These are phyloP conservation scores for Fulmarus glacialis DNA, from an alignment of 2,113 vertebrate genomes.

Conservation along the genomic window DNA sequence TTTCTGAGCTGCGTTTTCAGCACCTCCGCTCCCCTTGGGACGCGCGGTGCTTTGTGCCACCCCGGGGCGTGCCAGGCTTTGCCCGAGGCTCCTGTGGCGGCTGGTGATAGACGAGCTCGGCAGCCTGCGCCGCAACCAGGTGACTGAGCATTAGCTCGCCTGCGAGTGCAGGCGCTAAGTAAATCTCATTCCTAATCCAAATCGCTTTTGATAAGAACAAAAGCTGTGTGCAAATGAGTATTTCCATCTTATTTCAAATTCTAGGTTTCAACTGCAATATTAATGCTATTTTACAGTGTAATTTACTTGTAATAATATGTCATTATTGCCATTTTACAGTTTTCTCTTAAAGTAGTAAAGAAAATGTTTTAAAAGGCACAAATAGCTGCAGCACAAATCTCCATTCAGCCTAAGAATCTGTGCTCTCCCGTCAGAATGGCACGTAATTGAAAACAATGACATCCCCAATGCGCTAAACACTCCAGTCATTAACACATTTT, in stretches of 20 bases:
- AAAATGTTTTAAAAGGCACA: conserved; percentile 79
- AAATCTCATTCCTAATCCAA: conserved; percentile 63
- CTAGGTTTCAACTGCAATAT: conserved; percentile 82
- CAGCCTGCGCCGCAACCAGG: not conserved
- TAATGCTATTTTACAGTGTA: conserved; percentile 80
- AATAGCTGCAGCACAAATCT: conserved; percentile 71
- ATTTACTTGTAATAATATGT: conserved; percentile 85
- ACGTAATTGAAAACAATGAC: conserved; percentile 77
- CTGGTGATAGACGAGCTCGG: not conserved
- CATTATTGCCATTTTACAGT: conserved; percentile 83
- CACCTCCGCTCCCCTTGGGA: fast-evolving
- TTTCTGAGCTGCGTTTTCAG: not conserved
- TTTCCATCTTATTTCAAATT: conserved; percentile 83
- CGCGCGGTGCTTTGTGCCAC: fast-evolving
- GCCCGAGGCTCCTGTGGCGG: not conserved
- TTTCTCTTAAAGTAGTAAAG: conserved; percentile 82
- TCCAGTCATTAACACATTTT: conserved; percentile 73
- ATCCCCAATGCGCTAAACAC: conserved; percentile 68
- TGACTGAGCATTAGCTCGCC: not conserved
- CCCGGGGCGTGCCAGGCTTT: fast-evolving
- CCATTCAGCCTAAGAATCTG: conserved; percentile 73
- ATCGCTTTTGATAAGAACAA: conserved; percentile 77
- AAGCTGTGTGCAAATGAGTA: conserved; percentile 78
- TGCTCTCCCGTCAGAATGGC: conserved; percentile 72
- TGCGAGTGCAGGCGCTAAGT: not conserved